These are phyloP conservation scores for Crossaster papposus DNA, from an alignment of 53 echinoderm and acorn worm species.

Conservation along the genomic window DNA sequence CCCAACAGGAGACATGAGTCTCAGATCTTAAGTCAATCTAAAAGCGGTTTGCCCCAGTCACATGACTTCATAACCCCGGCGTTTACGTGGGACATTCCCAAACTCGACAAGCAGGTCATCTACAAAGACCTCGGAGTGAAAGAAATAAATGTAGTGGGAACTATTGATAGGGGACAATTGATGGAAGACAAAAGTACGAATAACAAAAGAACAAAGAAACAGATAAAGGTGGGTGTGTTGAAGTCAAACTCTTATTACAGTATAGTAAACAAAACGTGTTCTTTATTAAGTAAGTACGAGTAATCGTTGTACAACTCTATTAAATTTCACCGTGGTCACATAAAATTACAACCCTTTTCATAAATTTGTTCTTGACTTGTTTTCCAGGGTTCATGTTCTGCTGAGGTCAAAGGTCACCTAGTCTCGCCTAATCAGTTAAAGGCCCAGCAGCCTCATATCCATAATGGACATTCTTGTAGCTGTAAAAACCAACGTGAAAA, in stretches of 20 bases:
- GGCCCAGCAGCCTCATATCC: slow-evolving; percentile 57
- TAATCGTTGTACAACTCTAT: neutral
- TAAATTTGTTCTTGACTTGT: neutral
- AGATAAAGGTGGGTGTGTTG: neutral
- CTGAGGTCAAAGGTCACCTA: slow-evolving; percentile 47
- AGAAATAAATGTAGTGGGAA: slow-evolving; percentile 44
- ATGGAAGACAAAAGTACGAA: neutral
- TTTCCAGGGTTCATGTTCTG: slow-evolving; percentile 12
- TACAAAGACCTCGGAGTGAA: slow-evolving; percentile 81
- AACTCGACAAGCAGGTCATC: slow-evolving; percentile 58
- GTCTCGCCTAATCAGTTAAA: slow-evolving; percentile 50
- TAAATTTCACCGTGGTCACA: neutral
- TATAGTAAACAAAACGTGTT: too few relatives aligned
- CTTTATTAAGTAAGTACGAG: too few relatives aligned
- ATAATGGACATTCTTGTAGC: slow-evolving; percentile 65
- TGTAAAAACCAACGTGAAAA: slow-evolving; percentile 52
- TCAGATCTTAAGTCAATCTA: neutral
- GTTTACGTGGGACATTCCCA: slow-evolving; percentile 78
- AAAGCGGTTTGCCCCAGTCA: neutral
- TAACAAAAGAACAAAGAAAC: slow-evolving; percentile 9
- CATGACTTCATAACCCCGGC: slow-evolving; percentile 16
- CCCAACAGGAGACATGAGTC: neutral
- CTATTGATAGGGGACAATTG: neutral
- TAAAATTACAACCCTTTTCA: neutral
- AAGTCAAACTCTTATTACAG: too few relatives aligned